phyloP scores from a whole-genome alignment of 2,113 vertebrate species.

The Fukomys damarensis region DNA sequence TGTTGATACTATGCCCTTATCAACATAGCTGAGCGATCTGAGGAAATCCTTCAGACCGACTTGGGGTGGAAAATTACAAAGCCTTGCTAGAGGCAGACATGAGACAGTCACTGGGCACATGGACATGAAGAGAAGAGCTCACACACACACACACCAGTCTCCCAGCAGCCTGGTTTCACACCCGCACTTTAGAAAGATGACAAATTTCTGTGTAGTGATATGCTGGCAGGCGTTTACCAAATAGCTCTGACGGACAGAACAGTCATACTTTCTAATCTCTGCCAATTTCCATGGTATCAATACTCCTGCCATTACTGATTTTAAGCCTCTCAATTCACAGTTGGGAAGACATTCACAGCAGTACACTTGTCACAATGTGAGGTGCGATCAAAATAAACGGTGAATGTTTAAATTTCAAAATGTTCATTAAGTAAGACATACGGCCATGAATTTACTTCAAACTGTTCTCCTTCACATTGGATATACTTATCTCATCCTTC shows the following conservation, averaged over 20 bases:
- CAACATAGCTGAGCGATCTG: background rate
- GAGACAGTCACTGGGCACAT: background rate
- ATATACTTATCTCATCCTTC: background rate
- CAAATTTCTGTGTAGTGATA: background rate
- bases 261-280: background rate
- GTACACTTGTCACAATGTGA: accelerated
- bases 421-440: background rate
- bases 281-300: background rate
- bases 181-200: background rate
- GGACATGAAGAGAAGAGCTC: background rate
- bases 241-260: background rate
- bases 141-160: no score
- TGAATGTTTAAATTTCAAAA: background rate
- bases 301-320: background rate
- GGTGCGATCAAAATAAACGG: background rate
- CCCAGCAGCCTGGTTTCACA: background rate
- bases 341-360: background rate
- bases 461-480: background rate
- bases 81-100: background rate
- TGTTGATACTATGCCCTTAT: background rate
- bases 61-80: background rate
- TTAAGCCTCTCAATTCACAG: background rate
- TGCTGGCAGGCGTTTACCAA: background rate
- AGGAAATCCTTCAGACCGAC: background rate
- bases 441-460: background rate